phyloP scores from a whole-genome alignment of 2,113 vertebrate genomes.

The Etia nguti region DNA sequence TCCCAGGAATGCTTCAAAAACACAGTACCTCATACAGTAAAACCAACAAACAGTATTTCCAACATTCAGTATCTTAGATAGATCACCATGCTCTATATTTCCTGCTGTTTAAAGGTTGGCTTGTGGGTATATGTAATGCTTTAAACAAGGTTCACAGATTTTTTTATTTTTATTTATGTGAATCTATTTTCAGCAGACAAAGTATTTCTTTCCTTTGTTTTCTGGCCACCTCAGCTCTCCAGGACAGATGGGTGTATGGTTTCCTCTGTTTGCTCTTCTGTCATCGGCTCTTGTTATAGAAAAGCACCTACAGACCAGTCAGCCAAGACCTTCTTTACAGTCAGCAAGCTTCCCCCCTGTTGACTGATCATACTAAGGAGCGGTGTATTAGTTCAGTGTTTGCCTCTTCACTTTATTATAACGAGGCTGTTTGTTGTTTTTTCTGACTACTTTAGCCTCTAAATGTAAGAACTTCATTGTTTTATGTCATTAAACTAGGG shows the following conservation, averaged over 20 bases:
- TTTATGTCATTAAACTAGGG: not conserved
- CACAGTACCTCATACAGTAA: slow-evolving; percentile 24
- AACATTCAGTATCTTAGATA: not conserved
- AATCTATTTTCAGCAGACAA: not conserved
- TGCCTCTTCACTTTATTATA: not conserved
- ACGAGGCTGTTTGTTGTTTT: not conserved
- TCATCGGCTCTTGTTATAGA: not conserved
- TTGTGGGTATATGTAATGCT: not conserved
- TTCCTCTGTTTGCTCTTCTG: slow-evolving; percentile 13
- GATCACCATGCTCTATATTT: not conserved
- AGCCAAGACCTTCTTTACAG: not conserved
- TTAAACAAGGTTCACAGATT: not conserved
- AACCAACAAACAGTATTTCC: not conserved
- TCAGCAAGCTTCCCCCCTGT: slow-evolving; percentile 19
- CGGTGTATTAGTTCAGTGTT: not conserved
- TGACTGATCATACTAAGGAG: not conserved
- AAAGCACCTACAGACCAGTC: not conserved
- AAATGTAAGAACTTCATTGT: not conserved
- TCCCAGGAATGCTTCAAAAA: slow-evolving; percentile 58
- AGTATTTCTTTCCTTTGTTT: not conserved
- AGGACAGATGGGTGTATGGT: not conserved
- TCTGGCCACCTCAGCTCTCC: not conserved
- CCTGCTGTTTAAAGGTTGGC: not conserved
- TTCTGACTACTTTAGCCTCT: not conserved
- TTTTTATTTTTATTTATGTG: not conserved